phyloP scores from a whole-genome alignment of 2,888 invertebrate genomes.

The Empis livida region DNA sequence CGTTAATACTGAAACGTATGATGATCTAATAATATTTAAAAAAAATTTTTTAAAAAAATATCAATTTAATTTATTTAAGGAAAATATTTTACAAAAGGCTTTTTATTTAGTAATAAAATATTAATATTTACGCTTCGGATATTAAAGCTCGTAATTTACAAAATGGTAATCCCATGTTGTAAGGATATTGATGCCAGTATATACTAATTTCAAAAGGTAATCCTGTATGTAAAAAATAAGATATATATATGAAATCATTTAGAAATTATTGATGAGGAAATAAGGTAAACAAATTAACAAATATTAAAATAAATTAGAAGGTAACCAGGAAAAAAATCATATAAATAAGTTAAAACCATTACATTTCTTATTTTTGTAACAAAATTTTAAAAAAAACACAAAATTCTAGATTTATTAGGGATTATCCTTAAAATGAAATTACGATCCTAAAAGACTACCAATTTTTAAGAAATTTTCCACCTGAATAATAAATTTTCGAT shows the following conservation, averaged over 20 bases:
- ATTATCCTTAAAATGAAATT: too few species aligned
- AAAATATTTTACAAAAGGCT: not conserved
- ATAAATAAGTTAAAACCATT: not conserved
- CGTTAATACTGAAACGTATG: constrained; percentile 81
- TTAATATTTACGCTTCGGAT: constrained; percentile 66
- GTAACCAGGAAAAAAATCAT: not conserved
- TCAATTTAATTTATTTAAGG: too few species aligned
- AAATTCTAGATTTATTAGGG: too few species aligned
- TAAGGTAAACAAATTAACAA: not conserved
- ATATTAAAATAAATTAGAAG: not conserved
- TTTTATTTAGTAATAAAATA: not conserved
- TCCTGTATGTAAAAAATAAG: constrained; percentile 51
- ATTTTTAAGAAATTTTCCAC: too few species aligned
- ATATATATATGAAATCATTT: too few species aligned
- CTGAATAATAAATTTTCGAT: too few species aligned
- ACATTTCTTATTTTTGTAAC: too few species aligned
- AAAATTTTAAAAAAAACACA: too few species aligned
- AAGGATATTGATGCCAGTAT: constrained; percentile 83
- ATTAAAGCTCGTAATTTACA: constrained; percentile 72
- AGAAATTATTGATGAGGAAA: too few species aligned
- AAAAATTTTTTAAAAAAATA: not conserved
- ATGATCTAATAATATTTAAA: constrained; percentile 55
- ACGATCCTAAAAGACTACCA: too few species aligned
- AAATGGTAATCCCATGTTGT: constrained; percentile 61
- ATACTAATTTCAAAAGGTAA: constrained; percentile 73